Evolutionary conservation across 2,113 vertebrate genomes (phyloP), one percentile per base, ranked within the genome.

Genomic region (Podarcis cretensis): DNA sequence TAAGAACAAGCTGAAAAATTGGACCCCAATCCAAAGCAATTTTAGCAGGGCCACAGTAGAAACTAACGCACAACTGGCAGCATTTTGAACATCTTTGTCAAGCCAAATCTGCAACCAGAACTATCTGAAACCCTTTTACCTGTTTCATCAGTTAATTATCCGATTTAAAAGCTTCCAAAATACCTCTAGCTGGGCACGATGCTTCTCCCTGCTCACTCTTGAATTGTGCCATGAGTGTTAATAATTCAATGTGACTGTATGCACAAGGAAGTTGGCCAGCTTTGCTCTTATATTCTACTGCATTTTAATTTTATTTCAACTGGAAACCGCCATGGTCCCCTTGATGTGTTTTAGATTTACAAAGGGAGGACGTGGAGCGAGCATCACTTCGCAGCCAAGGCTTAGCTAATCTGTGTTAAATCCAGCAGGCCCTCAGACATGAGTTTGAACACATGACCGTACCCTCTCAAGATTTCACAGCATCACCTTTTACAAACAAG

Each of bases 401-500:
- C 13, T 18, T 63, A 20, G 59, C 59, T 63, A 63, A 63, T 63
- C 14, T 63, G 59, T 63, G 59, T 25, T 48, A 13, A 20, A 81
- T 85, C 75, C 54, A 86, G 78, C 43, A 86, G 73, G 86, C 87
- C 86, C 90, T 81, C 59, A 92, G 87, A 71, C 66, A 30, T 32
- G 59, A 89, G 9, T 88, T 37, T 25, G 27, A 83, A 25, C 43
- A 66, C 16, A 0, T 81, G 87, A 88, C 83, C 66, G 78, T 90
- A 86, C 90, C 30, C 59, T 69, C n/a, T 89, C 59, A 57, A 84
- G 85, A 80, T 40, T 40, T 21, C n/a, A 74, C 48, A 87, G 81
- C 65, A 84, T 81, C 75, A 83, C 90, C 93, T 91, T 90, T 91
- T 89, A 86, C 57, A 90, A 0, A 35, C 79, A 92, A 89, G 79